Base-by-base conservation (phyloP, 2,113 vertebrate genomes). In the Ondatra zibethicus region DNA sequence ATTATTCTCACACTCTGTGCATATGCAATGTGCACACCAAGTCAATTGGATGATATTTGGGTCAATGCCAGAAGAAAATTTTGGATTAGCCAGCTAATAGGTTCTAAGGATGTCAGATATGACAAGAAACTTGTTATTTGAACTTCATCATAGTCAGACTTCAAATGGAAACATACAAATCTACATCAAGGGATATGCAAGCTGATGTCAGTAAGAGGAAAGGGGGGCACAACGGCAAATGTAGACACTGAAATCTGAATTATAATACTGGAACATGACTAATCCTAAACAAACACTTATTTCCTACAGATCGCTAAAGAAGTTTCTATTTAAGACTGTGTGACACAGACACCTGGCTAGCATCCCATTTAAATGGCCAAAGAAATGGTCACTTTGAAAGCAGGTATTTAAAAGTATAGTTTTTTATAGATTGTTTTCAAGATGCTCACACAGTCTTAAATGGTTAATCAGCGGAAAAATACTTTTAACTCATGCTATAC, bases 41-140 rank as follows among this genome's bases (percentile, higher is more conserved):
- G 61, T 95, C 42, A 77, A 81, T 77, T 72, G 76, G 14, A 81
- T 89, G 50, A 25, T 52, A 95, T 45, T 88, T 94, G 52, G 11
- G 10, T 89, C 72, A 89, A 70, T 16, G 50, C 4, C 89, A 66
- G 36, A 72, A 58, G 23, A 91, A 93, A 90, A 93, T 66, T 68
- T 92, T 93, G 12, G 1, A 21, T 89, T 85, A 45, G 0, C 27
- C 25, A 72, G 2, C 25, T 75, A 33, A 42, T 70, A 66, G 13
- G 3, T 88, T 55, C 68, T 92, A 1, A 8, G 31, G 33, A 68
- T 80, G 36, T 85, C 39, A 68, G 31, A 84, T 19, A 92, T 52
- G 25, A 63, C 42, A 8, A 1, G 42, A 75, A 88, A 75, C 16
- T 31, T 21, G 66, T 92, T 29, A 77, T 50, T 52, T 94, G 58